Evolutionary conservation across 2,113 vertebrate species (phyloP), one percentile per base, ranked within the genome.

Genomic region (Strix aluco): DNA sequence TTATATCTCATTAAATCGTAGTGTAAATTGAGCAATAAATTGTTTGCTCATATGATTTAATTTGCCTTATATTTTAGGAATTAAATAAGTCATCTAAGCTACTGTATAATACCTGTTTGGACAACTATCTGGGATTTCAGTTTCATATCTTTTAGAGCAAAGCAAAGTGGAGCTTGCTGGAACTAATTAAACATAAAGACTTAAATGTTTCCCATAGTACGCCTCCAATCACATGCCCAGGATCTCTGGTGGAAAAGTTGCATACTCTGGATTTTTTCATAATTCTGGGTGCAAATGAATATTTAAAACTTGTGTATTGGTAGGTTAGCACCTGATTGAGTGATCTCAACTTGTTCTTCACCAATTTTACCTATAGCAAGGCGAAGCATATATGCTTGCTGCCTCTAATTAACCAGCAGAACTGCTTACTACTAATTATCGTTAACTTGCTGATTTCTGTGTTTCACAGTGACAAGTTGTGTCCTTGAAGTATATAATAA

Each of bases 1-100:
- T 94, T 94, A 6, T 65, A 93, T 93, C 58, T 81, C 73, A 80
- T 94, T 73, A 90, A 96, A 88, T 84, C 30, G 1, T 74, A 49
- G 58, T 94, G 91, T 90, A 86, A 90, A 71, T 95, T 91, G 91
- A 97, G 92, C 77, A 94, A 90, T 75, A 46, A 59, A 16, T 92
- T 58, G 32, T 81, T 87, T 67, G 44, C 34, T 93, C 81, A 14
- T 78, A 80, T 84, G 78, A 30, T 88, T 65, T 92, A 81, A 65
- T 74, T 79, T 92, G 38, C 61, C 65, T 74, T 94, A 75, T 49
- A 89, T 93, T 94, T 93, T 89, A 91, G 84, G 95, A 94, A 95
- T 92, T 92, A 87, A 95, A 16, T 72, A 79, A 93, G 80, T 96
- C 81, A 89, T 73, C 81, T 85, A 23, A 86, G 74, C 77, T 90